Base-by-base conservation (phyloP, 2,113 vertebrate species). In the Percina caprodes region DNA sequence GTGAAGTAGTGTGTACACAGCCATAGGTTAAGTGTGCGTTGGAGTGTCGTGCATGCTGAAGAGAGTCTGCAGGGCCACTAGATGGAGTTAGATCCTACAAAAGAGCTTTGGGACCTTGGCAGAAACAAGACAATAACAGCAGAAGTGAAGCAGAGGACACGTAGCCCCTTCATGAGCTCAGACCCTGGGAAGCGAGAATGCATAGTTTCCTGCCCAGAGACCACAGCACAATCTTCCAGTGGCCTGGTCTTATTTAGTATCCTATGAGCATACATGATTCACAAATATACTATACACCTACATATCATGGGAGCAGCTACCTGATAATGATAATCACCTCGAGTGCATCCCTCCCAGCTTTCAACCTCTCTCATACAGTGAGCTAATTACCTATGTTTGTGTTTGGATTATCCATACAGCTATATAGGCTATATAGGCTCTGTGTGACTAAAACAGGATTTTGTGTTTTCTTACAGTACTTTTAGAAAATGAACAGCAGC, bases 61-160 rank as follows among this genome's bases (percentile, higher is more conserved):
- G 75, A 72, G 79, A 87, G 74, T 86, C 52, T 19, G 14, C 76
- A 60, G 69, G 42, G 70, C 95, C 95, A 95, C 95, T 96, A 96
- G 95, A 95, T 95, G 95, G 95, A 93, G 95, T 90, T 88, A 95
- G 88, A 95, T 94, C 90, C 95, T 91, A 91, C 89, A 89, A 79
- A 92, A 94, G 94, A 92, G 92, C 85, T 82, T 15, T 72, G 80
- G 81, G 92, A 86, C 84, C 58, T 68, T 16, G 33, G 59, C 61
- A 75, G 77, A 63, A 86, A 66, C 79, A 55, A 89, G 90, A 88
- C 90, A 86, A 89, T 80, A 87, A 85, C 60, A 71, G 83, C 76
- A 65, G 51, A 85, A 86, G 74, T 83, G 75, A 67, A 86, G 65
- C 58, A 70, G 63, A 86, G 88, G 86, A 88, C 87, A 86, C 3